A percentile compares a stretch with the other conserved stretches of the same genome.
Evolutionary conservation across 2,113 vertebrate genomes (phyloP).

Genomic region (Ceratotherium simum): DNA sequence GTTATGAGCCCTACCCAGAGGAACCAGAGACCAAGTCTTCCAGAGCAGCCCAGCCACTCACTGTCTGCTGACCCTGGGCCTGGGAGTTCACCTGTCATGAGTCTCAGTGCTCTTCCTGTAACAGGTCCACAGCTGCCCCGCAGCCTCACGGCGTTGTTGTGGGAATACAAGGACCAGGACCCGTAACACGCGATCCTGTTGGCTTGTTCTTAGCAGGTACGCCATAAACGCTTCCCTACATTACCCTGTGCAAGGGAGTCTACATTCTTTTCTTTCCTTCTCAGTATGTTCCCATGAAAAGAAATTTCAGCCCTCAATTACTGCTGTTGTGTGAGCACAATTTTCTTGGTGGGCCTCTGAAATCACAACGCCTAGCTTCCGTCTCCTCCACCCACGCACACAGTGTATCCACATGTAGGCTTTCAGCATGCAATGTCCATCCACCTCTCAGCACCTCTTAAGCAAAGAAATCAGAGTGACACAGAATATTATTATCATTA

Average conservation of each 20-base stretch:
- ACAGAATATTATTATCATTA: background rate
- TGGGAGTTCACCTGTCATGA: background rate
- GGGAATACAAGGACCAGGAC: background rate
- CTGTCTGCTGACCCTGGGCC: background rate
- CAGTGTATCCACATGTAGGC: fast-evolving
- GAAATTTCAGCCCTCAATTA: background rate
- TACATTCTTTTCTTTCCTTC: background rate
- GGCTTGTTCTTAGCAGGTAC: background rate
- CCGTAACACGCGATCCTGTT: fast-evolving
- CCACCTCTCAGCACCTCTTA: background rate
- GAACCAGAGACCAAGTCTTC: background rate
- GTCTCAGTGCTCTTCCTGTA: no score
- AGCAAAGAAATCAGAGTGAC: background rate
- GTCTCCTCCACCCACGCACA: background rate
- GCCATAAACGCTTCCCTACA: no score
- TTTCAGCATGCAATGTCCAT: background rate
- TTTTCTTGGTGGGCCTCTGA: background rate
- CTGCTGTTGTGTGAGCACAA: background rate
- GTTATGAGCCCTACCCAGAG: background rate
- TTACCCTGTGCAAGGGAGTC: background rate
- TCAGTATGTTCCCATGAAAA: background rate
- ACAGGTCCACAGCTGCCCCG: background rate
- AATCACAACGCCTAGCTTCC: background rate
- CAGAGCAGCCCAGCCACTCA: fast-evolving
- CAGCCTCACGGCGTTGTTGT: background rate